Conservation (phyloP, 1,140 invertebrate genomes). For the Drosophila bifasciata region DNA sequence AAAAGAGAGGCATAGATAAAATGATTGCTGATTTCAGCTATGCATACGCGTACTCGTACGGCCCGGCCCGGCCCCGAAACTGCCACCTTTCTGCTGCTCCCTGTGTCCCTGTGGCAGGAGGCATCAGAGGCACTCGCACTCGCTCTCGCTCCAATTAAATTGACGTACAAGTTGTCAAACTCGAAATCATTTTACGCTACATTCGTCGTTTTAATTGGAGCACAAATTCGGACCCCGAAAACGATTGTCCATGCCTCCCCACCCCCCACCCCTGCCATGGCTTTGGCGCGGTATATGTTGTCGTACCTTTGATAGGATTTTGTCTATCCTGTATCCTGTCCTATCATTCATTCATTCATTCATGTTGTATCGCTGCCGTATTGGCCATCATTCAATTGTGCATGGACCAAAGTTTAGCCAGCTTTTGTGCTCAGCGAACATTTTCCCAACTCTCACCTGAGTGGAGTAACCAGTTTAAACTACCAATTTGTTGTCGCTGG, state of each 20-base stretch:
- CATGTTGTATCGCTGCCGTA: constrained; percentile 2
- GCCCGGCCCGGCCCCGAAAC: neutral
- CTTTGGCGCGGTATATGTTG: constrained; percentile 11
- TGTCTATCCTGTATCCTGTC: constrained; percentile 1
- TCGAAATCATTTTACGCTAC: constrained; percentile 72
- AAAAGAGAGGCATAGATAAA: constrained; percentile 73
- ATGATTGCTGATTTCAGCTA: constrained; percentile 76
- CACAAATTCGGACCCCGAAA: constrained; percentile 50
- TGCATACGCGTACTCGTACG: constrained; percentile 13
- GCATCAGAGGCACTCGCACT: constrained; percentile 43
- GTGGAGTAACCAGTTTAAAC: too few relatives aligned
- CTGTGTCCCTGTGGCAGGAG: constrained; percentile 14
- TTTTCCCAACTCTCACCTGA: too few relatives aligned
- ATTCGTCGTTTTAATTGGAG: constrained; percentile 77
- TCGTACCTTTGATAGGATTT: constrained; percentile 5
- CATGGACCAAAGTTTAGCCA: neutral
- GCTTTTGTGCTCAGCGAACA: too few relatives aligned
- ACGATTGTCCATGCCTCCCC: constrained; percentile 23
- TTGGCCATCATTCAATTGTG: constrained; percentile 13
- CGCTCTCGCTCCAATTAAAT: constrained; percentile 69
- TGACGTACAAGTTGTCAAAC: constrained; percentile 75
- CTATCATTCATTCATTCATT: constrained; percentile 5
- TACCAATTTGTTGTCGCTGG: too few relatives aligned
- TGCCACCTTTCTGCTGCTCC: constrained; percentile 25
- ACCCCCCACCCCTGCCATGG: neutral